phyloP scores from a whole-genome alignment of 2,797 vertebrate species.

The Oreonectes daqikongensis region DNA sequence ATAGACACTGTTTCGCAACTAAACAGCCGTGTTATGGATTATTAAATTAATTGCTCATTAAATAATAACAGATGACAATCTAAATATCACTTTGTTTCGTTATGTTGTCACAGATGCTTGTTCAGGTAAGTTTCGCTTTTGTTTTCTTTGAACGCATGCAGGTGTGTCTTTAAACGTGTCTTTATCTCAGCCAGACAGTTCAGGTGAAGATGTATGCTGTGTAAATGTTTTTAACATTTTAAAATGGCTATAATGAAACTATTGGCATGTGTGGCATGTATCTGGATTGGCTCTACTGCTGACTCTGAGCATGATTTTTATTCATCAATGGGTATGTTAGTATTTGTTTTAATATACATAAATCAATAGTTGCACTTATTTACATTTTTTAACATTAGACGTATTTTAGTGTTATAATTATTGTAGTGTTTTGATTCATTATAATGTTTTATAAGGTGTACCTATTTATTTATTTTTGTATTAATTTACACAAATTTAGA shows the following conservation, averaged over 20 bases:
- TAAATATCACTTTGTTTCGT: neutral
- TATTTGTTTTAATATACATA: neutral
- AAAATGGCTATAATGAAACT: neutral
- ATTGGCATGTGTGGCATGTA: neutral
- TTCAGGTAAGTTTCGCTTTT: neutral
- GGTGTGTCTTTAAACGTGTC: neutral
- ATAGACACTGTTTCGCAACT: no score
- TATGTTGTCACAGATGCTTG: neutral
- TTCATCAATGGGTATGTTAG: slow-evolving; percentile 27
- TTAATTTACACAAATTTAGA: no score
- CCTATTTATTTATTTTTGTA: neutral
- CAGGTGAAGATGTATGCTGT: neutral
- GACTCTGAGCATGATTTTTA: neutral
- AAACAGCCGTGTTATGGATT: neutral
- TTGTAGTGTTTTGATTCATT: no score
- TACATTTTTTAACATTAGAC: neutral
- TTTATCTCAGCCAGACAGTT: neutral
- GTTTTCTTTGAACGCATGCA: neutral
- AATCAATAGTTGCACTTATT: no score
- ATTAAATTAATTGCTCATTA: no score
- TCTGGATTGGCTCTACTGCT: neutral
- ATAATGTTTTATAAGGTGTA: neutral
- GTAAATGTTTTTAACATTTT: neutral
- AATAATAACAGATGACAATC: no score
- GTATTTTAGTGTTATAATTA: no score